Base-by-base conservation (phyloP, 2,888 invertebrate genomes). In the Phortica magna region DNA sequence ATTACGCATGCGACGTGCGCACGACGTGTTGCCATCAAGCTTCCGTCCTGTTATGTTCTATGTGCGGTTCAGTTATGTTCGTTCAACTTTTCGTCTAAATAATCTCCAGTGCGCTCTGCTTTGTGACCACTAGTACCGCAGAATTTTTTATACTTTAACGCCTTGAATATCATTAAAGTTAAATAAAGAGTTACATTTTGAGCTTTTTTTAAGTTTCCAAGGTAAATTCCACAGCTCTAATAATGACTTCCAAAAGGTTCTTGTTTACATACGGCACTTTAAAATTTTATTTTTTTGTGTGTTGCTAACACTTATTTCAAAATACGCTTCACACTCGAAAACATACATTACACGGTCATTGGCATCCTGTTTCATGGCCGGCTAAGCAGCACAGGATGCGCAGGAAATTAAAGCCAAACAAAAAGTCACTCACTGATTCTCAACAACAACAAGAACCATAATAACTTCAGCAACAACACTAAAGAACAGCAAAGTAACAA, bases 361-460 rank as follows among this genome's bases (percentile, higher is more conserved):
- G 88, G 83, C 89, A 89, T 89, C 89, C 89, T 89, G 89, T 89
- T 89, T 88, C 83, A 89, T 84, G 89, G 81, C 83, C 87, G 83
- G 89, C 77, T 89, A 83, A 85, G 83, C 89, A 89, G 22, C 17
- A 84, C 89, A 89, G 89, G 89, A 89, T 88, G 89, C 87, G 74
- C 78, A 79, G 82, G 83, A 83, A 85, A 84, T 85, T 77, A 81
- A 85, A 80, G 84, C 83, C 78, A 80, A 77, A 71, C 76, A 80
- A 39, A 61, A 31, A 65, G 31, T 65, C 41, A n/a, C 61, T 61
- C 59, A 59, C 19, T 65, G 65, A 65, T 48, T 71, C 12, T 48
- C 39, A 39, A 65, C 59, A 59, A 59, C 59, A 59, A 14, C 59
- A 59, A 57, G 4, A 57, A 57, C 57, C 7, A 17, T 6, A 14